Base-by-base conservation (phyloP, 2,113 vertebrate species). In the western clawed frog (Xenopus tropicalis) region DNA sequence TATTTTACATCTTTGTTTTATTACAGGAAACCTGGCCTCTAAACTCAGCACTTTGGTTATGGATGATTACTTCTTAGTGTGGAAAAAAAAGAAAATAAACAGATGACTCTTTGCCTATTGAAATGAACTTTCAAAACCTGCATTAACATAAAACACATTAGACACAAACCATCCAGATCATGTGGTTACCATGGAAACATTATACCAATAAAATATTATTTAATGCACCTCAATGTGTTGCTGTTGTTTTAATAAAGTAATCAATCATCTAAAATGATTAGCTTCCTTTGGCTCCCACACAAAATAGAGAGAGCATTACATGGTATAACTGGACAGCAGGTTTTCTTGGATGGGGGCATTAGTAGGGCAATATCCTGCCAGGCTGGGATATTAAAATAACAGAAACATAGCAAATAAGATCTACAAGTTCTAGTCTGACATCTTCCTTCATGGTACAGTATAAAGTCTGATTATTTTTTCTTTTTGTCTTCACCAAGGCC, bases 181-280 rank as follows among this genome's bases (percentile, higher is more conserved):
- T 25, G 70, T 37, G 20, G 71, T 58, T 46, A 61, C 56, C 37
- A 21, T 61, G 42, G 69, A 70, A 61, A 70, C 69, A 23, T 57
- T 43, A 57, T 14, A 70, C 44, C 20, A 61, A 61, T 59, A 70
- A 70, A 70, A 70, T 61, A 70, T 16, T 61, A 21, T 70, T 48
- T 70, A 61, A 61, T 29, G 23, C 57, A 44, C 57, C 20, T 70
- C 44, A 24, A 58, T 69, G 52, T 57, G 67, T 69, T 69, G 67
- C n/a, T 69, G 24, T 66, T 69, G 25, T 69, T 69, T 43, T 61
- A 46, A 70, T 61, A 70, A 61, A 70, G 69, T 58, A 42, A 70
- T 70, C 56, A 61, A 44, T 70, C 56, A 70, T 42, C 56, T 69
- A 43, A 42, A 70, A 59, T 46, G 37, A 70, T 57, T 24, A 54